Evolutionary conservation across 2,113 vertebrate genomes (phyloP).

Genomic region (Hemibagrus wyckioides): DNA sequence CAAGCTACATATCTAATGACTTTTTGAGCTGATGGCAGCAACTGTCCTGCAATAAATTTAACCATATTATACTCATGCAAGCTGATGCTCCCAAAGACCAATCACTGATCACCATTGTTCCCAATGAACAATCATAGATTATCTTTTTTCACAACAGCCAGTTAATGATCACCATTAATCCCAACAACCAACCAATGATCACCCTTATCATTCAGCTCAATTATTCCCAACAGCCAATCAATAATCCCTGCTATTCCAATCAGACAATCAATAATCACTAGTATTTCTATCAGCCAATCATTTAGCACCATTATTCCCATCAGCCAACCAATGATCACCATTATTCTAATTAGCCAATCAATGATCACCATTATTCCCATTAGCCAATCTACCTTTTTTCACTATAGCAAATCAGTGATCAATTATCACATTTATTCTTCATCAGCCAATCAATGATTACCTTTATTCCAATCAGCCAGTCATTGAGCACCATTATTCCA

Average conservation of each 20-base stretch:
- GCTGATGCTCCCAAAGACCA: background rate
- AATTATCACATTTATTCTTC: background rate
- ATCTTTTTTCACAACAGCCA: too few species aligned
- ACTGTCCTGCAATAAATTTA: background rate
- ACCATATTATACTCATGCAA: background rate
- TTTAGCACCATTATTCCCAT: background rate
- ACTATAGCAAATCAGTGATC: background rate
- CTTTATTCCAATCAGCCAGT: too few species aligned
- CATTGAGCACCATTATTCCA: background rate
- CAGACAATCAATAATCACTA: background rate
- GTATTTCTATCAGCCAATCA: background rate
- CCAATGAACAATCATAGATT: background rate
- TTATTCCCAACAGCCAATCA: background rate
- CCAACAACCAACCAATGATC: background rate
- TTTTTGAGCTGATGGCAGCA: background rate
- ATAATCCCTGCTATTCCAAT: background rate
- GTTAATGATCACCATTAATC: background rate
- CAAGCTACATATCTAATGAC: background rate
- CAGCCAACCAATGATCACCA: background rate
- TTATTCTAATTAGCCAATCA: background rate
- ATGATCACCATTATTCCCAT: background rate
- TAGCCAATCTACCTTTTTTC: background rate
- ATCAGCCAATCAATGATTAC: background rate
- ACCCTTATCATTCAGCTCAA: background rate
- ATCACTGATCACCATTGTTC: background rate